Evolutionary conservation across 2,888 invertebrate genomes (phyloP).

Genomic region (Imbricaverruca yamaguchii): DNA sequence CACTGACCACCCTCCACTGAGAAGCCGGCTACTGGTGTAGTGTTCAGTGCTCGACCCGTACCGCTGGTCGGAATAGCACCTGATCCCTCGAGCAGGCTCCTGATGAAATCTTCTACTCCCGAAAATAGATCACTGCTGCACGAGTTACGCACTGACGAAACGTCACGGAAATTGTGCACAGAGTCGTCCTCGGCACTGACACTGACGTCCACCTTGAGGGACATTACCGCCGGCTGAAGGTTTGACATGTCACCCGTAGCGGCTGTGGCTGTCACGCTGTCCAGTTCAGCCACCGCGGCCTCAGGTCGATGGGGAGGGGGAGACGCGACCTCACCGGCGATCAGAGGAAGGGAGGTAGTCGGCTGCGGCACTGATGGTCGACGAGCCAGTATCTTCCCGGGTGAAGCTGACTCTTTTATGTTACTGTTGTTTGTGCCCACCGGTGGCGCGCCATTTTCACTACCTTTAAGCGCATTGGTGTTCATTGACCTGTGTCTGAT

Average conservation of each 20-base stretch:
- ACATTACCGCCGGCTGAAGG: neutral
- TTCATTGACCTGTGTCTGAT: neutral
- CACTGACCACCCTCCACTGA: neutral
- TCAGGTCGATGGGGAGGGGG: too few species aligned
- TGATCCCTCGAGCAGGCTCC: neutral
- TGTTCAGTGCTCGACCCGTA: neutral
- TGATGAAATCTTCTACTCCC: neutral
- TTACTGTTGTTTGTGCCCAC: neutral
- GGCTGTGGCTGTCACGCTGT: too few species aligned
- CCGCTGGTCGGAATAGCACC: neutral
- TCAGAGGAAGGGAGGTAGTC: too few species aligned
- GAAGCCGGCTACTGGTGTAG: neutral
- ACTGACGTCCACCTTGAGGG: conserved; percentile 12
- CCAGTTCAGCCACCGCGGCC: too few species aligned
- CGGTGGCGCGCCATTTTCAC: too few species aligned
- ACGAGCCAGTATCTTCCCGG: neutral
- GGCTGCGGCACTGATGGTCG: too few species aligned
- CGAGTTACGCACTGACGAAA: neutral
- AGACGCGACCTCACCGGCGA: too few species aligned
- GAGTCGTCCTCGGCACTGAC: conserved; percentile 2
- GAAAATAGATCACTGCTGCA: neutral
- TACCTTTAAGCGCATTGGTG: too few species aligned
- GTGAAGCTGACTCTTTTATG: neutral
- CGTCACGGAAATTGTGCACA: conserved; percentile 1
- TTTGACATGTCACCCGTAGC: neutral